Evolutionary conservation across 30 jellyfish, hydroid and myxozoan genomes (phyloP).

Genomic region (Cassiopea andromeda): DNA sequence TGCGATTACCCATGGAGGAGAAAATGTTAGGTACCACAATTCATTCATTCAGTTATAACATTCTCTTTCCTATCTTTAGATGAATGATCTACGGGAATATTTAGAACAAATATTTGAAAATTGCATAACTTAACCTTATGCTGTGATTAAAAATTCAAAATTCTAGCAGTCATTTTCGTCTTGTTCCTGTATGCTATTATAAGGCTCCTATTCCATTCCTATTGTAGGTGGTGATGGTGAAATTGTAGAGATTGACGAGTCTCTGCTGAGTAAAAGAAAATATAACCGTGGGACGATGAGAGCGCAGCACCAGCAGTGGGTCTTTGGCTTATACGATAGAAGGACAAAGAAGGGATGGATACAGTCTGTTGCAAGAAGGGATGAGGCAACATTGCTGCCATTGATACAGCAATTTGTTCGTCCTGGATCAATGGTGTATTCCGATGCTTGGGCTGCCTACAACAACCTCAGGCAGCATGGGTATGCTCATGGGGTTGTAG

Average conservation of each 20-base stretch:
- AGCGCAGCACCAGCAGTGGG: conserved; percentile 40
- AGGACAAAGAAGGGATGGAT: conserved; percentile 11
- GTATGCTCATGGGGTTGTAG: conserved; percentile 1
- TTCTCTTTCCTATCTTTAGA: too few species aligned
- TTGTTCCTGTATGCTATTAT: too few species aligned
- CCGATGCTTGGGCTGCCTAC: conserved; percentile 44
- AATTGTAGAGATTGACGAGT: neutral
- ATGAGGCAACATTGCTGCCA: conserved; percentile 31
- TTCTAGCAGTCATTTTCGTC: too few species aligned
- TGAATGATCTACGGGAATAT: too few species aligned
- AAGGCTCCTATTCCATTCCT: too few species aligned
- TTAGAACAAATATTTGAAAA: too few species aligned
- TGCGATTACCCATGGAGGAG: conserved; percentile 30
- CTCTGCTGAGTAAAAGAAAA: conserved; percentile 24
- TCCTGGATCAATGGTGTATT: conserved; percentile 29
- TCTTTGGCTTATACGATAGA: conserved; percentile 25
- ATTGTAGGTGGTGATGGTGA: conserved; percentile 7
- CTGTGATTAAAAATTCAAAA: too few species aligned
- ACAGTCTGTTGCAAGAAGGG: neutral
- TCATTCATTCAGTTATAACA: too few species aligned
- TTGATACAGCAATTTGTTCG: conserved; percentile 1
- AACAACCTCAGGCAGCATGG: conserved; percentile 1
- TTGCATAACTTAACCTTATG: too few species aligned
- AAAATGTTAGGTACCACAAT: neutral
- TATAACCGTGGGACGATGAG: conserved; percentile 26